These are phyloP conservation scores for Liolophura sinensis DNA, from an alignment of 1,140 invertebrate species.

Conservation along the genomic window DNA sequence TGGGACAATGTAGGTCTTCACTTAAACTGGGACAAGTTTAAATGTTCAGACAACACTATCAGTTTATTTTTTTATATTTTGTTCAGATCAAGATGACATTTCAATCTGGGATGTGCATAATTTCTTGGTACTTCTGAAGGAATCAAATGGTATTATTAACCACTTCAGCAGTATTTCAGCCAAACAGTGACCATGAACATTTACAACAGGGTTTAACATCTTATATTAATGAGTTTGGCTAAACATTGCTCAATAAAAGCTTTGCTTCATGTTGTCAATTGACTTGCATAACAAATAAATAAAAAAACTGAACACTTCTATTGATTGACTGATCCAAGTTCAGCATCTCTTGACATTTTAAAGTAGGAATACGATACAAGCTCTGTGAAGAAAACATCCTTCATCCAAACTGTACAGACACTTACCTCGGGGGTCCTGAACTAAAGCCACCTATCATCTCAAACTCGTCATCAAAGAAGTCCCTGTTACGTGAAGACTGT, in stretches of 20 bases:
- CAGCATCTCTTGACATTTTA: background rate
- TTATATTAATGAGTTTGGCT: background rate
- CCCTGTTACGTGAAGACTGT: slow-evolving; percentile 22
- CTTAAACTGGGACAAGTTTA: too few species aligned
- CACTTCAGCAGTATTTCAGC: too few species aligned
- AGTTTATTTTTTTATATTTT: too few species aligned
- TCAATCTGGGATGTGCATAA: too few species aligned
- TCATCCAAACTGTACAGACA: background rate
- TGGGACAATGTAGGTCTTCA: too few species aligned
- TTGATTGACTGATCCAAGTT: background rate
- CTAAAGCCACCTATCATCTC: slow-evolving; percentile 59
- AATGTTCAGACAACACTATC: too few species aligned
- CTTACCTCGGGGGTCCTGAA: slow-evolving; percentile 53
- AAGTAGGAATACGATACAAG: background rate
- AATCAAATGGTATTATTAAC: too few species aligned
- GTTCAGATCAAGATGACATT: too few species aligned
- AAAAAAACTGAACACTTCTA: background rate
- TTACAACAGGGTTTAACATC: too few species aligned
- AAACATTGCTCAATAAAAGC: background rate
- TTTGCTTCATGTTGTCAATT: slow-evolving; percentile 2
- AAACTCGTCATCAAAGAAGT: slow-evolving; percentile 61
- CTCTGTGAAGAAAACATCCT: background rate
- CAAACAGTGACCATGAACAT: background rate
- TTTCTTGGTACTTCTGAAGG: too few species aligned
- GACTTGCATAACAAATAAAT: background rate